Base-by-base conservation (phyloP, 2,888 invertebrate genomes). In the Glyphotaelius pellucidus region DNA sequence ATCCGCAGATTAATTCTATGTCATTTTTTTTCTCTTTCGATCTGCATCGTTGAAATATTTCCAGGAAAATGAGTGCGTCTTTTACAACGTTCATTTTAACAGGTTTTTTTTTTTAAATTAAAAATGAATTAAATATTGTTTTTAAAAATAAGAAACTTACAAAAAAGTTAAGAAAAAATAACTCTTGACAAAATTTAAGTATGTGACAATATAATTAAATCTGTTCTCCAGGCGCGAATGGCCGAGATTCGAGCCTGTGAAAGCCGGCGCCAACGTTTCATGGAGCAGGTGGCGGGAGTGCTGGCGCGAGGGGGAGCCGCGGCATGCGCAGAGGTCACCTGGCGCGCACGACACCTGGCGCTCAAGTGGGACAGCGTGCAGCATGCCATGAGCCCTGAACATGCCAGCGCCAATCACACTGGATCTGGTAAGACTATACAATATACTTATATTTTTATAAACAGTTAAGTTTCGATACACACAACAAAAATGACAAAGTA, bases 351-450 rank as follows among this genome's bases (percentile, higher is more conserved):
- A 94, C 97, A 97, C 94, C 96, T 98, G 93, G 98, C 98, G 94
- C 96, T 97, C 92, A 98, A 98, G 95, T 98, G 98, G 98, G 97
- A 98, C 94, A 96, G 97, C 90, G 96, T 98, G 92, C 97, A 98
- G 93, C 96, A 97, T 94, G 96, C 97, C 94, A 97, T 98, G 94
- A 97, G 97, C 94, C 97, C 96, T 92, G 95, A 97, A 92, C 96
- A 96, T 94, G 95, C 94, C 42, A 80, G 79, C 30, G 67, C 87
- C 42, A 92, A 84, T 88, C 91, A 92, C 79, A 87, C 89, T n/a
- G 90, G 86, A 87, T 87, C 92, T 80, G 92, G 92, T 92, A 91
- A 31, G 67, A 83, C 15, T 80, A 30, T 32, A 80, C 3, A 42
- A 42, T 42, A 79, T 88, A 25, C 52, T 15, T 52, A 52, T 19